Base-by-base conservation (phyloP, 2,888 invertebrate species). In the Cheilosia urbana region DNA sequence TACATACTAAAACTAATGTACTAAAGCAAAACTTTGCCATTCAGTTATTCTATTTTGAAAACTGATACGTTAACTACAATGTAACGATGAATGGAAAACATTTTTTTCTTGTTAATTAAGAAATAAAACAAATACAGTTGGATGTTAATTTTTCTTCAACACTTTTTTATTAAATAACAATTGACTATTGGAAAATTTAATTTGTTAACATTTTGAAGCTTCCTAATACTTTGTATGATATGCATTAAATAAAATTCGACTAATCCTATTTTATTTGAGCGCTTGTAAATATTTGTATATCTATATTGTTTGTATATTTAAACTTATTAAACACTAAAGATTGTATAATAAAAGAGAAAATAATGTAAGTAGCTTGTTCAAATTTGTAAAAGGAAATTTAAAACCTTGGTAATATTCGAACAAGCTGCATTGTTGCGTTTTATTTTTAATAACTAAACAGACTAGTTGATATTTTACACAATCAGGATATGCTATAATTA, bases 31-130 rank as follows among this genome's bases (percentile, higher is more conserved):
- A 27, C 6, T 53, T 15, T 53, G 21, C 2, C n/a, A 53, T 24
- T 55, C 9, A 3, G 24, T 27, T 11, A 71, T 17, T 24, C 6
- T 37, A n/a, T 69, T 34, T 42, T n/a, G 78, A 79, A 79, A 79
- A 79, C 78, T 79, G 71, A 79, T 71, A 79, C 78, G 63, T 51
- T 57, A 19, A 51, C 78, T 79, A 71, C 78, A 65, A 65, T 62
- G 30, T 45, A 0, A n/a, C 30, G 7, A 57, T 27, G 2, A 11
- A 27, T 13, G 13, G 11, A 6, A 15, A 15, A 24, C 4, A 1
- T 37, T n/a, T 13, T n/a, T 24, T 17, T 21, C 27, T 51, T 40
- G 37, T 15, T 42, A 53, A 27, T 13, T 11, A 53, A 19, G 4
- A 71, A 71, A 72, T 72, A 72, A 72, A 72, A 62, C 62, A 62